Evolutionary conservation across 2,113 vertebrate genomes (phyloP), one percentile per base, ranked within the genome.

Genomic region (Zapornia atra): DNA sequence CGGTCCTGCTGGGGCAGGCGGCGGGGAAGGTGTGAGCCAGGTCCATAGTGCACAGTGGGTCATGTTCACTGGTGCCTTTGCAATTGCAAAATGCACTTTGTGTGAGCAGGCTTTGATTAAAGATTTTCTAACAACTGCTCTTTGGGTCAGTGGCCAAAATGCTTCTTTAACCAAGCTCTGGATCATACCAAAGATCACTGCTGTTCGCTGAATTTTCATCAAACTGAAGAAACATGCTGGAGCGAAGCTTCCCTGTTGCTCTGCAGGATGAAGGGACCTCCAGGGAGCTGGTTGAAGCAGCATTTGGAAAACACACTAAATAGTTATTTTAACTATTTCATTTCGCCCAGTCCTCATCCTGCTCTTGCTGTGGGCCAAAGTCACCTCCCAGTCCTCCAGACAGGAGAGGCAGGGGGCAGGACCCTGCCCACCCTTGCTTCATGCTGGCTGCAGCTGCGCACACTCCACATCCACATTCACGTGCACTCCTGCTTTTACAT

Each of bases 11-110:
- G 46, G 15, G 51, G 20, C 2, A 10, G 24, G 57, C 40, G 46
- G 33, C 0, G 5, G 61, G 54, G 65, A 28, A 5, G 76, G 34
- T 36, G 36, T 48, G 28, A 53, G 18, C 56, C 42, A 5, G 56
- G 54, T 36, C 29, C 7, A 11, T 1, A 6, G 25, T 7, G 51
- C 65, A 3, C 36, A 40, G 63, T 11, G 2, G 11, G 24, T 18
- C 59, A 61, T 36, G 3, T 19, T 68, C 81, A 18, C 16, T 0
- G 2, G 3, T 0, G 0, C 54, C 33, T 69, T 24, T n/a, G 36
- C 50, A 8, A 4, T 4, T 44, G 54, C 76, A 53, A 75, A 76
- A 36, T 5, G 28, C n/a, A 6, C 50, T 82, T 85, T 42, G 57
- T 11, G 2, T 15, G 8, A 78, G 20, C 4, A 12, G 44, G 50